Evolutionary conservation across 2,888 invertebrate genomes (phyloP), one percentile per base, ranked within the genome.

Genomic region (Isotomurus palustris): DNA sequence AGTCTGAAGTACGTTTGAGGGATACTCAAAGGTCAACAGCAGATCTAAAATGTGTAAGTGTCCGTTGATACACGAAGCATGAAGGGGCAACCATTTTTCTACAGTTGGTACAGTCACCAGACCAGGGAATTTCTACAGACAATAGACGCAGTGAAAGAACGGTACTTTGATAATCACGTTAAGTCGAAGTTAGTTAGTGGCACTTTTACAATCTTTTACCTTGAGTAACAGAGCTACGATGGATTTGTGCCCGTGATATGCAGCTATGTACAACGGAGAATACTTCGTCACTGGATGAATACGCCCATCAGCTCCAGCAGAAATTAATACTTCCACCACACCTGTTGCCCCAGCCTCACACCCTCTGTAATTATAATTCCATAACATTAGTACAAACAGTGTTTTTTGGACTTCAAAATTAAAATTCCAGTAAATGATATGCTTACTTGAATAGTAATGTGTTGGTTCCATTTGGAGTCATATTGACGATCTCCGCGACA

Each of bases 51-150:
- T 78, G 12, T 82, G 74, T 25, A 84, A 80, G 75, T 93, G 91
- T 0, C 91, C 92, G 71, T 91, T 90, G 72, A 92, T 89, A 62
- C 88, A 87, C 40, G 92, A 91, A 6, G 93, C 92, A 78, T 96
- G 96, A 22, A 94, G 79, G 0, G 95, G 94, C 61, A 93, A 78
- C 89, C 93, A 91, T 71, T 87, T 84, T 75, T 94, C 94, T 0
- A 92, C 91, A 0, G 94, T 95, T 66, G 87, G 83, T 78, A 87
- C 85, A 81, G 86, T 78, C 0, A 88, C 84, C 67, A 93, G 83
- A 70, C 88, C 86, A 0, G 94, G 92, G 76, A 91, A 94, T 71
- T 85, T 83, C 73, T 84, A 73, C 48, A 52, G 38, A 54, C 21
- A 19, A 50, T 19, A 32, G 44, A 35, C 19, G 40, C 38, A 38